These are phyloP conservation scores for Hydrozoanthus tunicans DNA, from an alignment of 64 coral and sea anemone genomes.

Conservation along the genomic window DNA sequence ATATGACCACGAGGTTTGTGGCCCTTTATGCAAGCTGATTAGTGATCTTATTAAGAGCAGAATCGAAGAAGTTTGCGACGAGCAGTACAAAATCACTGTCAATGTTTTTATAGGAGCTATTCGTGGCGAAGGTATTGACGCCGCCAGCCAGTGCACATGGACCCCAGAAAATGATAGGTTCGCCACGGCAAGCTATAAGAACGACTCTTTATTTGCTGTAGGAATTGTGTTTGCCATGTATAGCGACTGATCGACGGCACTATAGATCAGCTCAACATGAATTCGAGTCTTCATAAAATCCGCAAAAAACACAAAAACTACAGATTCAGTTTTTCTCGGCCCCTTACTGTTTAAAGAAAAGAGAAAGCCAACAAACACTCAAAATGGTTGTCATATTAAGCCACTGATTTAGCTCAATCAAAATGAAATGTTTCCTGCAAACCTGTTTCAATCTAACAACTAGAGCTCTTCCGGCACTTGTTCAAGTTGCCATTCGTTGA, in stretches of 20 bases:
- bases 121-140: conserved; percentile 59
- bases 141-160: conserved; percentile 75
- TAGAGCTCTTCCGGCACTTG: no score
- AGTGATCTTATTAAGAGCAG: conserved; percentile 72
- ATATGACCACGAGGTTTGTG: conserved; percentile 65
- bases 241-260: not conserved
- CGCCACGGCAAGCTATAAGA: conserved; percentile 79
- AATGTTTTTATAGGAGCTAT: conserved; percentile 77
- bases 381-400: no score
- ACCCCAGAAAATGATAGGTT: conserved; percentile 71
- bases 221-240: conserved; percentile 77
- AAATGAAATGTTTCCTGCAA: no score
- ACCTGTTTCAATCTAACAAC: no score
- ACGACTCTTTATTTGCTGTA: conserved; percentile 70
- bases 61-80: conserved; percentile 56
- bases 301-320: no score
- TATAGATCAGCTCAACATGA: no score
- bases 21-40: conserved; percentile 55
- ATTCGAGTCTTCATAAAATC: no score
- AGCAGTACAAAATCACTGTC: conserved; percentile 63
- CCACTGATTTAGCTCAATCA: no score
- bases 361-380: no score
- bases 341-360: no score
- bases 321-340: no score
- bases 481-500: no score